phyloP scores from a whole-genome alignment of 35 echinoderm and acorn worm genomes.

The Holothuria glaberrima region DNA sequence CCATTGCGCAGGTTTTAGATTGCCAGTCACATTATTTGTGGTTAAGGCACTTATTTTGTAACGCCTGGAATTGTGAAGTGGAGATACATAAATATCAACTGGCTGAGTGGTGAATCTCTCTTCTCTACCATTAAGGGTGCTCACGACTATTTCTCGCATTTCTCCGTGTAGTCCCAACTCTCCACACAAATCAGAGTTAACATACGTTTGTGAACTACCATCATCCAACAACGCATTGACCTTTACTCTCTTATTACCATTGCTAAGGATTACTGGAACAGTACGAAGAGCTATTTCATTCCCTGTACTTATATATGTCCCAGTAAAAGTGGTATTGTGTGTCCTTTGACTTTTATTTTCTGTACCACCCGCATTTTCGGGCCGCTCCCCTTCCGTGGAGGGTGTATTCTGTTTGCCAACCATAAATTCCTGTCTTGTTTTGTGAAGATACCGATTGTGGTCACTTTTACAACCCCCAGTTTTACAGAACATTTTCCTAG shows the following conservation, averaged over 20 bases:
- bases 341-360: too few relatives aligned
- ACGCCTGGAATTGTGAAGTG: background rate
- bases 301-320: background rate
- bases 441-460: constrained; percentile 36
- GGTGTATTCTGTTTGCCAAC: too few relatives aligned
- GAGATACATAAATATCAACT: constrained; percentile 4
- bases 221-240: constrained; percentile 52
- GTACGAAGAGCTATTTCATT: background rate
- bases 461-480: constrained; percentile 28
- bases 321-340: too few relatives aligned
- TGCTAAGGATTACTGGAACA: constrained; percentile 16
- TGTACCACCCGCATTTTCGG: background rate
- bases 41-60: constrained; percentile 30
- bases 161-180: constrained; percentile 34
- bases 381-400: too few relatives aligned
- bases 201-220: constrained; percentile 39
- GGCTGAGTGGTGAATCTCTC: constrained; percentile 41
- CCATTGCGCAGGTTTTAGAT: constrained; percentile 7
- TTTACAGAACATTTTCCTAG: background rate
- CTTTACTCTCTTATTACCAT: constrained; percentile 6
- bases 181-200: constrained; percentile 46
- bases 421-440: background rate
- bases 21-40: constrained; percentile 53
- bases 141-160: background rate
- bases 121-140: constrained; percentile 30